Base-by-base conservation (phyloP, 2,888 invertebrate species). In the Philonicus albiceps region DNA sequence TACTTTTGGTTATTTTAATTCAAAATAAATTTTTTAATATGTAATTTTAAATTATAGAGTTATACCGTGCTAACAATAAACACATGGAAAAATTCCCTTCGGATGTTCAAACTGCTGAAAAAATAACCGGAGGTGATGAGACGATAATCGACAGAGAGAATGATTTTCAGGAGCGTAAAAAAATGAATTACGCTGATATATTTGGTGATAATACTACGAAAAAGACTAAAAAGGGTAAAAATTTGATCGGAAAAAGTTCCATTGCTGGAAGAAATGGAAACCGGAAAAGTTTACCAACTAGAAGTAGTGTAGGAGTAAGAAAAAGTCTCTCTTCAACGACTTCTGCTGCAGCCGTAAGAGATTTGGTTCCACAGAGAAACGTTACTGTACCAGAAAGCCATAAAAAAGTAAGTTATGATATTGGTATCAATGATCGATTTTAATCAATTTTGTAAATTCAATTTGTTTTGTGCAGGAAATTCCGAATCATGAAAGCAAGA, bases 71-170 rank as follows among this genome's bases (percentile, higher is more conserved):
- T 40, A 96, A 95, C 90, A 94, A 94, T 90, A 94, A 94, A 64
- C 94, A 93, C 88, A 96, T 96, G 95, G 95, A 95, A 88, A 96
- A 96, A 91, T 97, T 97, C 92, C 96, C 96, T 0, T 94, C 94
- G 76, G 97, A 97, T 92, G 94, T 97, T 2, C 93, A 94, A 85
- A 94, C 93, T 86, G 97, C 97, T 0, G 97, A 97, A 90, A 94
- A 93, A 76, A 93, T 95, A 86, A 95, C 96, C 2, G 94, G 94
- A 34, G 96, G 96, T 8, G 94, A 96, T 91, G 94, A 94, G 30
- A 94, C 95, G 88, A 96, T 96, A 88, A 91, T 96, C 72, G 93
- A 93, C 7, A 93, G 94, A 89, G 94, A 95, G 53, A 34, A 31
- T 13, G 94, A 93, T 88, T 94, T 93, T 89, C 90, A 90, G 43